These are phyloP conservation scores for Drosophila mauritiana DNA, from an alignment of 1,140 invertebrate genomes.

Conservation along the genomic window DNA sequence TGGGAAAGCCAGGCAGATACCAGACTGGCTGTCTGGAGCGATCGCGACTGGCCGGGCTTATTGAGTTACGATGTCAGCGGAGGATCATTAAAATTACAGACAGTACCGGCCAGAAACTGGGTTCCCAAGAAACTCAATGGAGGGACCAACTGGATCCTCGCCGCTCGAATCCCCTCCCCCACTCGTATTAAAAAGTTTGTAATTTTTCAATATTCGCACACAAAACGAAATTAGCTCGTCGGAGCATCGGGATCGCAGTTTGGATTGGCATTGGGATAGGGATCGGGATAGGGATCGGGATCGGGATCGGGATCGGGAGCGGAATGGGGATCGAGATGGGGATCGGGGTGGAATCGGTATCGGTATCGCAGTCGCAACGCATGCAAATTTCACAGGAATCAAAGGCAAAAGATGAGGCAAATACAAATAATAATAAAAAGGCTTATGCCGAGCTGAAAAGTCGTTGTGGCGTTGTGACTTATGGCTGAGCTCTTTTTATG, in stretches of 20 bases:
- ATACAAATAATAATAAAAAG: conserved; percentile 78
- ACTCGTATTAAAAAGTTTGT: conserved; percentile 49
- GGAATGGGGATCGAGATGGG: conserved; percentile 36
- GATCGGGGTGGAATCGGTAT: conserved; percentile 15
- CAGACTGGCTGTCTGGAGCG: conserved; percentile 74
- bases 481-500: conserved; percentile 48
- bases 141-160: conserved; percentile 29
- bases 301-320: conserved; percentile 7
- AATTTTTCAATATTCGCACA: conserved; percentile 78
- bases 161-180: conserved; percentile 4
- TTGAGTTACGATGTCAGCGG: conserved; percentile 66
- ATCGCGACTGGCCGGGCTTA: conserved; percentile 53
- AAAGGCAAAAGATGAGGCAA: conserved; percentile 58
- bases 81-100: conserved; percentile 79
- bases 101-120: conserved; percentile 54
- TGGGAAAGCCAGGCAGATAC: conserved; percentile 58
- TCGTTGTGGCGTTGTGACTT: conserved; percentile 60
- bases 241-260: conserved; percentile 33
- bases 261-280: conserved; percentile 27
- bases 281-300: conserved; percentile 35
- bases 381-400: conserved; percentile 82
- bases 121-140: conserved; percentile 61
- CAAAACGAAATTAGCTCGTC: conserved; percentile 75
- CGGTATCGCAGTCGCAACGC: conserved; percentile 43
- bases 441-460: conserved; percentile 55